Evolutionary conservation across 2,888 invertebrate species (phyloP), one percentile per base, ranked within the genome.

Genomic region (Drosophila fungiperda): DNA sequence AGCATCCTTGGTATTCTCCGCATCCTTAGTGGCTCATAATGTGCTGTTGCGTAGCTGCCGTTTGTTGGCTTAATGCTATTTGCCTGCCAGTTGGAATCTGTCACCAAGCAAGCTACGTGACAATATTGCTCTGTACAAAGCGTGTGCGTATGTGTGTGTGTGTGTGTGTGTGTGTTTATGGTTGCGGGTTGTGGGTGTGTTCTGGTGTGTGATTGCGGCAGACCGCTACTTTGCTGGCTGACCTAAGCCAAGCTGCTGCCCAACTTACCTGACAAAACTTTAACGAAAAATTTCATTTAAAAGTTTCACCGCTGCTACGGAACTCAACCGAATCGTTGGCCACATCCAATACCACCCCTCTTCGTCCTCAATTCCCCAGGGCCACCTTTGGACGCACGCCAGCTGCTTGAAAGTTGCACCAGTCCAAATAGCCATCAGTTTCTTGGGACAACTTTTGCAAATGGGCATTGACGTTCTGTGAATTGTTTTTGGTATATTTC

Each of bases 231-330:
- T 80, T 73, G 63, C 72, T 63, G 66, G 63, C 71, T 88, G 90
- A 90, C 87, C 89, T 76, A 81, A 79, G 89, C 79, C 81, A 82
- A 85, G 78, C 67, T 73, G 78, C 72, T 64, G 60, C 67, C 66
- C 73, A 79, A 73, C 73, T 77, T 82, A 82, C 85, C 86, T 88
- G 85, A 88, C 77, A 83, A 88, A 87, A 87, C 90, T 87, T 87
- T 81, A 90, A 90, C 81, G 81, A 86, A 88, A 90, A 87, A 87
- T 88, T 87, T 87, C 83, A 90, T 90, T 87, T 87, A 86, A 85
- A 85, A 85, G 90, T 85, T 89, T 87, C 73, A 69, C 87, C 68
- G 68, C 36, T 40, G 64, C 55, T 68, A 17, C 50, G 60, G 17
- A 64, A 61, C 64, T 57, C 49, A n/a, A 54, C 68, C 42, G 65